Conservation (phyloP, 2,797 vertebrate species). For the Synaphobranchus kaupii region DNA sequence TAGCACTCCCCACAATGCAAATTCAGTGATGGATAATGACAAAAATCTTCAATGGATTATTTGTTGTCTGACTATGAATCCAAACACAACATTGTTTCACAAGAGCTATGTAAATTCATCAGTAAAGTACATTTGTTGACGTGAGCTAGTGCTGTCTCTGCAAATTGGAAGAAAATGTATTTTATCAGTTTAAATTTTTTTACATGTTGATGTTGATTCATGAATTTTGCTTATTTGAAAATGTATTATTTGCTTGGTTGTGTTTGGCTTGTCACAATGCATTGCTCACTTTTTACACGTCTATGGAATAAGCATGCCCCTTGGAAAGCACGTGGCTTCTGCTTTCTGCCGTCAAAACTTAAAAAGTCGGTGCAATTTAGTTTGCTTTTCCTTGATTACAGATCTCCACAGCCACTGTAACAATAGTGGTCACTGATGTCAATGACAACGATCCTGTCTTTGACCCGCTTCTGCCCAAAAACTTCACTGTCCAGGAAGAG, state of each 20-base stretch:
- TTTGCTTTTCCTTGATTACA: slow-evolving; percentile 59
- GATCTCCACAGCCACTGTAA: slow-evolving; percentile 90
- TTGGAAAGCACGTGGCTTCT: neutral
- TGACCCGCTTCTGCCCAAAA: slow-evolving; percentile 82
- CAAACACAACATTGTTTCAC: slow-evolving; percentile 50
- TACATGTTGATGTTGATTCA: slow-evolving; percentile 29
- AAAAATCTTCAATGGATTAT: slow-evolving; percentile 47
- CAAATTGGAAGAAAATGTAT: slow-evolving; percentile 27
- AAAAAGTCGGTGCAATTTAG: neutral
- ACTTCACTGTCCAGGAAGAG: slow-evolving; percentile 88
- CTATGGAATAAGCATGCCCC: neutral
- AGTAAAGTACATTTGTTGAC: slow-evolving; percentile 47
- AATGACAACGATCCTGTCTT: slow-evolving; percentile 95
- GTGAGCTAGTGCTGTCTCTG: slow-evolving; percentile 36
- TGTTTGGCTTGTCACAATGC: neutral
- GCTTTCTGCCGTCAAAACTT: neutral
- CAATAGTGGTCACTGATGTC: slow-evolving; percentile 91
- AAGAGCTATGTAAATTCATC: slow-evolving; percentile 49
- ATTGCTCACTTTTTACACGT: neutral
- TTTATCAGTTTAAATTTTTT: slow-evolving; percentile 11
- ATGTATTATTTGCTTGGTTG: slow-evolving; percentile 3
- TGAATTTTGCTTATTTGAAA: neutral
- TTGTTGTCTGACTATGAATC: slow-evolving; percentile 44
- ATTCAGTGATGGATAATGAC: slow-evolving; percentile 45
- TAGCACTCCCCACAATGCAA: slow-evolving; percentile 44